phyloP scores from a whole-genome alignment of 2,113 vertebrate genomes.

The Cynocephalus volans region DNA sequence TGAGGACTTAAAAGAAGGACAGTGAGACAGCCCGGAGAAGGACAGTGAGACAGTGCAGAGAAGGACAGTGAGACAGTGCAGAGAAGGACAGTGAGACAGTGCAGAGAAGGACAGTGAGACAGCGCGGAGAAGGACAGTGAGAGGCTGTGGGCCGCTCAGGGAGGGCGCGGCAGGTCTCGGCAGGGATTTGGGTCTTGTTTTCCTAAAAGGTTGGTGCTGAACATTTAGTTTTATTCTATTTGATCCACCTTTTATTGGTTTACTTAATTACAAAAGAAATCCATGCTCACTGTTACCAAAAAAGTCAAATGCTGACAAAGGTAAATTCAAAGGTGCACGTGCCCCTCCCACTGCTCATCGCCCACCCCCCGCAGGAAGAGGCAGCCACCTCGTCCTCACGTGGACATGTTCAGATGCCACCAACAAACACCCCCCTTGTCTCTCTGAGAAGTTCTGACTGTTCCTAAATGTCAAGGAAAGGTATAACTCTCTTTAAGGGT shows the following conservation, averaged over 20 bases:
- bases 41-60: neutral
- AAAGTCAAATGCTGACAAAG: constrained; percentile 5
- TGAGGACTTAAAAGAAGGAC: neutral
- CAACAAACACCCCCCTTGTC: neutral
- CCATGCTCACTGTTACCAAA: neutral
- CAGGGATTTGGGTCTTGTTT: neutral
- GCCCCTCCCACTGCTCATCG: neutral
- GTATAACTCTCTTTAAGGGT: neutral
- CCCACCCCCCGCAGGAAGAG: accelerated
- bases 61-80: no score
- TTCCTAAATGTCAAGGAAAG: neutral
- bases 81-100: neutral
- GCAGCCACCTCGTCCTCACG: neutral
- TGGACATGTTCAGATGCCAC: neutral
- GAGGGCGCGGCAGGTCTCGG: neutral
- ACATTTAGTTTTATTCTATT: neutral
- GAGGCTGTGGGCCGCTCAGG: accelerated
- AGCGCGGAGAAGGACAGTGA: no score
- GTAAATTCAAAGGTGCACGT: neutral
- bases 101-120: neutral
- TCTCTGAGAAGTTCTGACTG: neutral
- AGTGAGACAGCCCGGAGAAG: neutral
- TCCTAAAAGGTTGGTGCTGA: neutral
- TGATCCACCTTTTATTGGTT: neutral
- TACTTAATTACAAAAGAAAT: neutral